Base-by-base conservation (phyloP, 1,140 invertebrate species). In the Papilio xuthus region DNA sequence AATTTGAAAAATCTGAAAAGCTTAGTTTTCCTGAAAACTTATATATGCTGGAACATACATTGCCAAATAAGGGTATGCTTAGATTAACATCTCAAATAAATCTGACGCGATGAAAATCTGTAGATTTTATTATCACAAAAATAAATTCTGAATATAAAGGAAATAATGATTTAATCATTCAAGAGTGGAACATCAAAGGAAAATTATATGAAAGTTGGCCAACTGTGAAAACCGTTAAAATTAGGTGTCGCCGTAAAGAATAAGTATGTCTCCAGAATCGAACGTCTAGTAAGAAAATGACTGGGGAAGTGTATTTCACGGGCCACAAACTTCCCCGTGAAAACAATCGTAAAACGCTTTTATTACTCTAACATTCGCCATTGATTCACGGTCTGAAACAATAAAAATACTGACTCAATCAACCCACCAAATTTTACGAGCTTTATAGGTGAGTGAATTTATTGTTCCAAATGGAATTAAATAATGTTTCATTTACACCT, bases 401-500 rank as follows among this genome's bases (percentile, higher is more conserved):
- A 92, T 93, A 93, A 93, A 93, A 93, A 91, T 92, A 92, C 92
- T 91, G 88, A 91, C 91, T 92, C 90, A 92, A 92, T 93, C 91
- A 92, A 92, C 89, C 88, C 87, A 85, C 88, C 85, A 80, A 88
- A 89, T 88, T 93, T 93, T 93, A 92, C 87, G 88, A 86, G 83
- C 82, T 84, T 85, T 88, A 82, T 89, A 92, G 88, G 88, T 92
- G 88, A 92, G 86, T 89, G 83, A 83, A 90, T 92, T 93, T 92
- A 93, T 92, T 88, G 90, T 88, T 85, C 79, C 76, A 84, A 85
- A 78, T 56, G 81, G 80, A 87, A 88, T 91, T 87, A 89, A 88
- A 88, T 90, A 88, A 91, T 91, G 87, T 89, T 89, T 84, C 84
- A 85, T 92, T 92, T 90, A 88, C 90, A 89, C 88, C 86, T 89